These are phyloP conservation scores for Drosophila neoperkinsi DNA, from an alignment of 2,888 invertebrate genomes.

Conservation along the genomic window DNA sequence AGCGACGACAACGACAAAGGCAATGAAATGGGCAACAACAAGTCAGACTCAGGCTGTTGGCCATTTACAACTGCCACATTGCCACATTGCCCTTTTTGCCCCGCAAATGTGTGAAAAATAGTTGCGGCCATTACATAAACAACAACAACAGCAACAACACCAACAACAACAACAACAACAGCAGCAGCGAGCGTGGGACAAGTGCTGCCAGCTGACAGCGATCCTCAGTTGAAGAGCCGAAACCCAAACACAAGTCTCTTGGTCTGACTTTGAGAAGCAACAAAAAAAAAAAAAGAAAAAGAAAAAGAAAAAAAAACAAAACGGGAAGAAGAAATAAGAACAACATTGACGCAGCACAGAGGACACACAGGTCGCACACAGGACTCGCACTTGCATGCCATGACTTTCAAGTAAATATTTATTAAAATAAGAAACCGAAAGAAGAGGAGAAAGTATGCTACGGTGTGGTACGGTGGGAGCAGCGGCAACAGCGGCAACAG, in stretches of 20 bases:
- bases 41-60: conserved; percentile 37
- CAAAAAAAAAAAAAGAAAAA: background rate
- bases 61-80: conserved; percentile 14
- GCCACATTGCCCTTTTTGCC: conserved; percentile 22
- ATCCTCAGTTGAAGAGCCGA: conserved; percentile 57
- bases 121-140: conserved; percentile 60
- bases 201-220: conserved; percentile 64
- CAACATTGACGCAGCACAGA: conserved; percentile 38
- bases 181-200: conserved; percentile 24
- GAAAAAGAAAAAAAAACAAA: conserved; percentile 15
- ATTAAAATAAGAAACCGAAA: conserved; percentile 52
- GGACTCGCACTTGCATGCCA: conserved; percentile 55
- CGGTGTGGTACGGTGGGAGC: background rate
- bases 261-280: conserved; percentile 17
- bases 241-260: conserved; percentile 10
- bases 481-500: background rate
- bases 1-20: conserved; percentile 15
- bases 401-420: conserved; percentile 74
- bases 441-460: conserved; percentile 1
- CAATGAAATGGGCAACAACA: conserved; percentile 32
- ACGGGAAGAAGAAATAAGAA: conserved; percentile 15
- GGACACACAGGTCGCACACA: conserved; percentile 26
- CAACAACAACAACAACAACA: conserved; percentile 38
- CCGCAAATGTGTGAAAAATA: conserved; percentile 67
- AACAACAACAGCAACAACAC: conserved; percentile 31